These are phyloP conservation scores for Oreonectes daqikongensis DNA, from an alignment of 2,797 vertebrate genomes.

Conservation along the genomic window DNA sequence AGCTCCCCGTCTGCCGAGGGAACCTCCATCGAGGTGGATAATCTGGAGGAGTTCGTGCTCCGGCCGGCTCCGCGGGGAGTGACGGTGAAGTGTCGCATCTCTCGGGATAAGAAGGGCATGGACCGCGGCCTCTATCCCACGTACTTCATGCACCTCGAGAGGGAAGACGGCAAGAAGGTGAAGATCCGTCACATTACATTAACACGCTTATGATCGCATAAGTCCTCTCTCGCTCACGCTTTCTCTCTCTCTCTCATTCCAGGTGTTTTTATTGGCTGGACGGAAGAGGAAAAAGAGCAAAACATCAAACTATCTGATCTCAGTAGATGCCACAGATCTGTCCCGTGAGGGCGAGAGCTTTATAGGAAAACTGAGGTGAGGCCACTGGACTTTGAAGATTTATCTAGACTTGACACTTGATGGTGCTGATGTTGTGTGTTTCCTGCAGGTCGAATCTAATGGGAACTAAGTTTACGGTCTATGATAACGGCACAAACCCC, in stretches of 20 bases:
- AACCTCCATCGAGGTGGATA: slow-evolving; percentile 79
- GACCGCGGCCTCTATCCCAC: slow-evolving; percentile 94
- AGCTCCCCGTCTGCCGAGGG: slow-evolving; percentile 75
- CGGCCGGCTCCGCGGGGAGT: slow-evolving; percentile 86
- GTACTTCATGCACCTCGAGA: slow-evolving; percentile 97
- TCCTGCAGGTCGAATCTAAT: slow-evolving; percentile 90
- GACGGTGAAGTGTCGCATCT: slow-evolving; percentile 90
- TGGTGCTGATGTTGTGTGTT: background rate
- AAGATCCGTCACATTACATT: background rate
- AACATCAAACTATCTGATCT: slow-evolving; percentile 97
- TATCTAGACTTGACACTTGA: too few species aligned
- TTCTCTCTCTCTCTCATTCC: slow-evolving; percentile 42
- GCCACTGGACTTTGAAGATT: slow-evolving; percentile 68
- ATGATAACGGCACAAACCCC: slow-evolving; percentile 90
- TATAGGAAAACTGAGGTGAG: slow-evolving; percentile 97
- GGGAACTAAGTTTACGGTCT: slow-evolving; percentile 97
- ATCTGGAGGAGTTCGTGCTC: slow-evolving; percentile 89
- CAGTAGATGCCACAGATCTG: slow-evolving; percentile 91
- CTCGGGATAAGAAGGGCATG: slow-evolving; percentile 95
- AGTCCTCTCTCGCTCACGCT: background rate
- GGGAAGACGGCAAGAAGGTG: slow-evolving; percentile 90
- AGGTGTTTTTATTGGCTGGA: slow-evolving; percentile 93
- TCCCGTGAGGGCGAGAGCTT: slow-evolving; percentile 93
- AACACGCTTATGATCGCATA: background rate
- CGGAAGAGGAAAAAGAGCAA: slow-evolving; percentile 98